phyloP scores from a whole-genome alignment of 2,113 vertebrate species.

The Xyliphius kryptos region DNA sequence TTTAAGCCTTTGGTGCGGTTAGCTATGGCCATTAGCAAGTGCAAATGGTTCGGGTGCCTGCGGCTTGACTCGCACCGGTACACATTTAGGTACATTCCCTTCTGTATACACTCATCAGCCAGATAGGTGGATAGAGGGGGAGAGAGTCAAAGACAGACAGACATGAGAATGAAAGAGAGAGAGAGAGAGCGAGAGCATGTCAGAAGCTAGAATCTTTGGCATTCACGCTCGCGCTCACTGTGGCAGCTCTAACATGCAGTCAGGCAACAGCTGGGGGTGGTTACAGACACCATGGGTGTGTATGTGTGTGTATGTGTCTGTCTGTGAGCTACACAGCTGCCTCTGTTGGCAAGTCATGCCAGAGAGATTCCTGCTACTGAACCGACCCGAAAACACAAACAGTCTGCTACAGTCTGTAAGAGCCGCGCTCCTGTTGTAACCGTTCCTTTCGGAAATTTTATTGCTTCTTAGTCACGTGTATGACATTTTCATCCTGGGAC shows the following conservation, averaged over 20 bases:
- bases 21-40: too few relatives aligned
- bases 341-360: slow-evolving; percentile 33
- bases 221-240: slow-evolving; percentile 32
- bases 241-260: slow-evolving; percentile 37
- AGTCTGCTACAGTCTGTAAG: slow-evolving; percentile 14
- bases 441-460: too few relatives aligned
- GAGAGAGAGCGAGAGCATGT: slow-evolving; percentile 7
- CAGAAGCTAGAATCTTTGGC: slow-evolving; percentile 37
- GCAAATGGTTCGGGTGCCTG: too few relatives aligned
- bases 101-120: too few relatives aligned
- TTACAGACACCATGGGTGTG: slow-evolving; percentile 27
- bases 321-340: slow-evolving; percentile 36
- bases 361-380: slow-evolving; percentile 32
- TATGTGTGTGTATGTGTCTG: slow-evolving; percentile 29
- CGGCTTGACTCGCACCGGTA: too few relatives aligned
- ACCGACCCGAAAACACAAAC: slow-evolving; percentile 9
- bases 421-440: slow-evolving; percentile 15
- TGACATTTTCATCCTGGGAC: neutral
- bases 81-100: too few relatives aligned
- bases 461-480: neutral
- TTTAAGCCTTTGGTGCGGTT: too few relatives aligned
- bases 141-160: slow-evolving; percentile 1
- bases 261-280: slow-evolving; percentile 37
- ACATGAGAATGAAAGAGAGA: too few relatives aligned
- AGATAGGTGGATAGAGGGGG: neutral